phyloP scores from a whole-genome alignment of 1,140 invertebrate species.

The Cydia pomonella region DNA sequence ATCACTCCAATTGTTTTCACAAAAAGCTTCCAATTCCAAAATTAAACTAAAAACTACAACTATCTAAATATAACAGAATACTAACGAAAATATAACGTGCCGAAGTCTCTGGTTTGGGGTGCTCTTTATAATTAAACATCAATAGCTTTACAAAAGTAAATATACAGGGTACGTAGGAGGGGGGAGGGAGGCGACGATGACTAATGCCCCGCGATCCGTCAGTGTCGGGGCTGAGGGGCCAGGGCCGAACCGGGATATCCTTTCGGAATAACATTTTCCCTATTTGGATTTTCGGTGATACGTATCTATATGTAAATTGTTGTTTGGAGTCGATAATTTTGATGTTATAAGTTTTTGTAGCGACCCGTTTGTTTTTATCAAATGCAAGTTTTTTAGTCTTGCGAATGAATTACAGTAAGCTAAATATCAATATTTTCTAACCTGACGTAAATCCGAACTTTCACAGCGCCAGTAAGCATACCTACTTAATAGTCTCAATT shows the following conservation, averaged over 20 bases:
- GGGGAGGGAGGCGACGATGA: slow-evolving; percentile 70
- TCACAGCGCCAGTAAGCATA: no score
- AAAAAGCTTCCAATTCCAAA: slow-evolving; percentile 36
- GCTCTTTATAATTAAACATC: slow-evolving; percentile 78
- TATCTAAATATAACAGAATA: slow-evolving; percentile 51
- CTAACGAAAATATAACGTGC: slow-evolving; percentile 61
- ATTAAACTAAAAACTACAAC: slow-evolving; percentile 34
- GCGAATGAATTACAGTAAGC: neutral
- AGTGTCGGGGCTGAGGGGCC: slow-evolving; percentile 71
- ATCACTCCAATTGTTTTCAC: slow-evolving; percentile 14
- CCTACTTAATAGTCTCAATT: no score
- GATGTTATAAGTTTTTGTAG: slow-evolving; percentile 7
- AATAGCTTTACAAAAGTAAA: slow-evolving; percentile 80
- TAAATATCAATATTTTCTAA: no score
- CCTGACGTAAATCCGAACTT: no score
- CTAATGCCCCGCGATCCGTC: slow-evolving; percentile 75
- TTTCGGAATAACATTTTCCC: slow-evolving; percentile 74
- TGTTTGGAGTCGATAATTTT: slow-evolving; percentile 38
- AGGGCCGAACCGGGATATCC: slow-evolving; percentile 68
- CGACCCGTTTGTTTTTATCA: neutral
- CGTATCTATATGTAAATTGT: slow-evolving; percentile 76
- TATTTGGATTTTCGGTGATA: slow-evolving; percentile 63
- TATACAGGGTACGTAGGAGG: slow-evolving; percentile 72
- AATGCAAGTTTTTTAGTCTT: neutral
- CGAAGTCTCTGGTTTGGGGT: slow-evolving; percentile 67